Evolutionary conservation across 2,113 vertebrate species (phyloP).

Genomic region (Rhipidura dahli): DNA sequence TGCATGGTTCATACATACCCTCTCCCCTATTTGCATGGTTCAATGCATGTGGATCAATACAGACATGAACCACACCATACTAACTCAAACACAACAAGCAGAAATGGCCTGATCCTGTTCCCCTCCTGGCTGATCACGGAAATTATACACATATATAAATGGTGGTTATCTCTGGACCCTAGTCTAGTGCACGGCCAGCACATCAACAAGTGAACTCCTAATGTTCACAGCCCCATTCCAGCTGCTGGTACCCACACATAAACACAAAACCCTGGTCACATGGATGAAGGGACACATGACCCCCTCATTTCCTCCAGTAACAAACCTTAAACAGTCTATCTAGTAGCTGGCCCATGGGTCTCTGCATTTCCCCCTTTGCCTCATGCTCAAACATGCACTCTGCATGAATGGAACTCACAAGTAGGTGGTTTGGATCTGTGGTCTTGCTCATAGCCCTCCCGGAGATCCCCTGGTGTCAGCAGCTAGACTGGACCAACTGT

Average conservation of each 20-base stretch:
- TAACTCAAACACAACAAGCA: background rate
- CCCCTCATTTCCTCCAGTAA: background rate
- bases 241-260: background rate
- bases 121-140: background rate
- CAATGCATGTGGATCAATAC: background rate
- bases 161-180: background rate
- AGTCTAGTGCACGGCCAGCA: background rate
- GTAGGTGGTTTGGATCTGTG: background rate
- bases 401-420: background rate
- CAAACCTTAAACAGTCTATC: background rate
- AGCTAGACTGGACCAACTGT: rapidly evolving
- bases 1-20: no score
- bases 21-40: background rate
- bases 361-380: rapidly evolving
- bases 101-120: background rate
- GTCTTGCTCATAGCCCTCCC: background rate
- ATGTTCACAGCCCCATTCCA: background rate
- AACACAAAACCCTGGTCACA: background rate
- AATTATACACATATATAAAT: background rate
- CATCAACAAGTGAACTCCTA: background rate
- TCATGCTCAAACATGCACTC: background rate
- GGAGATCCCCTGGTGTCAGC: background rate
- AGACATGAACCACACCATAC: background rate
- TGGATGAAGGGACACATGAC: background rate
- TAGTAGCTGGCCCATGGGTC: background rate